Evolutionary conservation across 1,140 invertebrate species (phyloP).

Genomic region (Rhopalosiphum maidis): DNA sequence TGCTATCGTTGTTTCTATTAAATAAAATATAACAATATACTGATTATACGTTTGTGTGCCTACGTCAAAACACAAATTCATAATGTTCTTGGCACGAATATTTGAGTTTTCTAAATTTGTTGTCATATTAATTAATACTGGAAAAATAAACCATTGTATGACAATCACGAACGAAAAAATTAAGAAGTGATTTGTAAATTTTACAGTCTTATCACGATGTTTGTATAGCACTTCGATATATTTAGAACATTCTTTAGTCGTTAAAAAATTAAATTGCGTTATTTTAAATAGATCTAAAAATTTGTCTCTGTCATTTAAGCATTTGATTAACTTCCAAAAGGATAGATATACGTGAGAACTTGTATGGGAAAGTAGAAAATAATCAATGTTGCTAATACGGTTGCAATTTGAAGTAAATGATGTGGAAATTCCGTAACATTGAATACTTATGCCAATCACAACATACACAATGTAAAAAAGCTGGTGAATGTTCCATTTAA

Average conservation of each 20-base stretch:
- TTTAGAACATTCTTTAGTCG: not conserved
- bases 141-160: not conserved
- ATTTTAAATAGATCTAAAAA: not conserved
- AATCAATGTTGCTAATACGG: too few species aligned
- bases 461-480: not conserved
- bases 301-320: too few species aligned
- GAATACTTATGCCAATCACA: not conserved
- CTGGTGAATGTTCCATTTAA: not conserved
- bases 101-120: not conserved
- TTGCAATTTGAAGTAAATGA: not conserved
- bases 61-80: not conserved
- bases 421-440: not conserved
- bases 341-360: too few species aligned
- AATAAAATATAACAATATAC: not conserved
- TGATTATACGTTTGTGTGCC: not conserved
- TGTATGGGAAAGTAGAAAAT: rapidly evolving
- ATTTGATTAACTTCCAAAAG: too few species aligned
- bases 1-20: not conserved
- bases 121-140: not conserved
- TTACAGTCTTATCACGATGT: not conserved
- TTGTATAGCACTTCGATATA: not conserved
- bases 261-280: not conserved
- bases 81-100: not conserved
- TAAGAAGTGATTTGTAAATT: not conserved
- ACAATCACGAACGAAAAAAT: not conserved